Base-by-base conservation (phyloP, 2,797 vertebrate genomes). In the Etheostoma perlongum region DNA sequence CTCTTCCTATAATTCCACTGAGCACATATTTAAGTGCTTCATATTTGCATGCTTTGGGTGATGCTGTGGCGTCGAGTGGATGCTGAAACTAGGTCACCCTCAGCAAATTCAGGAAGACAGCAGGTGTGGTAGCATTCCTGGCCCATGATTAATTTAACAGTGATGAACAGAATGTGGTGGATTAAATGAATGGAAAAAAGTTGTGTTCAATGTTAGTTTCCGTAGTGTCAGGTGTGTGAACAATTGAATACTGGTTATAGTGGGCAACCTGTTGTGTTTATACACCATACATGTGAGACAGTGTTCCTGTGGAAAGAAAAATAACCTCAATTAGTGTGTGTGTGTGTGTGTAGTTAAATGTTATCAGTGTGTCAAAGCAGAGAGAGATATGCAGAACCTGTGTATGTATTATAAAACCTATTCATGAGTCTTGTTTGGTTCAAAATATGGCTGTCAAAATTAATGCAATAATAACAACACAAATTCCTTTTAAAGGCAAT, bases 81-180 rank as follows among this genome's bases (percentile, higher is more conserved):
- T 33, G 42, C 6, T 47, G 33, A 67, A 75, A 71, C 54, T 44
- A 57, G 67, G 72, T 66, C 62, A 49, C 21, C 9, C 54, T 55
- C 48, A 44, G 49, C 67, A 57, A 57, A 62, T 36, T 40, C 4
- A n/a, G 49, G 6, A 36, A 54, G 60, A 44, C 46, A 72, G 67
- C 47, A 63, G 61, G 53, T 74, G 69, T 57, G 55, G 5, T 42
- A 33, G 18, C 19, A 18, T 8, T 52, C 3, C 40, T 54, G 16
- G 4, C 19, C 40, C 16, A 30, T 61, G 21, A 70, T 63, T 54
- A 64, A 64, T 62, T 21, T 2, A 70, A 69, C 46, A 64, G 0
- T 15, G 52, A 52, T 44, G 42, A 62, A 21, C 23, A 66, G 27
- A 67, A 59, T 27, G 47, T 0, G 12, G 10, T 16, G 36, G 18